These are phyloP conservation scores for Cheirogaleus medius DNA, from an alignment of 2,113 vertebrate genomes.

Conservation along the genomic window DNA sequence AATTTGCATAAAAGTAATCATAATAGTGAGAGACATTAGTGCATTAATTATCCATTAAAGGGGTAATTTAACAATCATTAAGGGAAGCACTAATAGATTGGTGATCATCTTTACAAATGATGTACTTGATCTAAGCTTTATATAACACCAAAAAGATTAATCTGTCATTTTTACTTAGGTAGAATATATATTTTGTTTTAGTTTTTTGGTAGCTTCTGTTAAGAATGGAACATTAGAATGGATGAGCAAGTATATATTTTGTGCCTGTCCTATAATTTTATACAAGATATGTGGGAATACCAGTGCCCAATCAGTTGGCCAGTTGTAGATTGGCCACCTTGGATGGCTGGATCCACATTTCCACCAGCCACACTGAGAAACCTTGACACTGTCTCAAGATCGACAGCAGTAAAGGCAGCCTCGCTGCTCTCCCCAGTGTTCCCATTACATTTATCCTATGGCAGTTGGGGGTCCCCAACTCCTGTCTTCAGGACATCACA, in stretches of 20 bases:
- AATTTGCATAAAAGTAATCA: conserved; percentile 78
- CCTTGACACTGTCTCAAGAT: not conserved
- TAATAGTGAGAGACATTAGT: conserved; percentile 69
- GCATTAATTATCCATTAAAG: conserved; percentile 79
- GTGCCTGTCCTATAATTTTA: not conserved
- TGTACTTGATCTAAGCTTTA: conserved; percentile 66
- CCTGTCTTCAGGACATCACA: not conserved
- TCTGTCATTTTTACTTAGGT: conserved; percentile 48
- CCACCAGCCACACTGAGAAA: not conserved
- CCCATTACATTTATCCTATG: accelerated
- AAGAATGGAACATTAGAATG: not conserved
- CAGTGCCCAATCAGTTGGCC: not conserved
- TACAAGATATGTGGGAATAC: not conserved
- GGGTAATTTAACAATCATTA: conserved; percentile 76
- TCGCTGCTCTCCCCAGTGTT: not conserved
- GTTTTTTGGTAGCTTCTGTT: not conserved
- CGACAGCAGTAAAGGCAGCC: not conserved
- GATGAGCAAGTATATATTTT: not conserved
- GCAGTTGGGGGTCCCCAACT: not conserved
- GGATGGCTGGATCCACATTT: not conserved
- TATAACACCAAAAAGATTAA: conserved; percentile 53
- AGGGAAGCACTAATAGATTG: conserved; percentile 64
- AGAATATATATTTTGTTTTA: not conserved
- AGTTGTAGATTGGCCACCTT: not conserved
- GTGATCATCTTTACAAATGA: conserved; percentile 66